Base-by-base conservation (phyloP, 2,797 vertebrate species). In the Rhinichthys osculus region DNA sequence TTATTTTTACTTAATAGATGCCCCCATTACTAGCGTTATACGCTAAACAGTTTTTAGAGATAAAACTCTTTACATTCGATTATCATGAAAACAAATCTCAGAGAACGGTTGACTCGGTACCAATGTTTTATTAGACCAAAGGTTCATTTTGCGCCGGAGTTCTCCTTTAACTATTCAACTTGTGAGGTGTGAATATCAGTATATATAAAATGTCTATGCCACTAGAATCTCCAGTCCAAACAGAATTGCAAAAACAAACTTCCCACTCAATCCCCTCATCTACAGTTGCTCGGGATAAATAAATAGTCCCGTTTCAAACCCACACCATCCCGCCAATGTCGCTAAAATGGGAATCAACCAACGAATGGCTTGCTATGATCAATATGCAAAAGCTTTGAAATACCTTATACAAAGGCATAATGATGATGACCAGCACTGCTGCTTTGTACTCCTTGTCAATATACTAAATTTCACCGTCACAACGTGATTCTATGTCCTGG, bases 351-450 rank as follows among this genome's bases (percentile, higher is more conserved):
- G 52, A 59, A 27, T n/a, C 76, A 78, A 17, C 23, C 35, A 35
- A 76, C 3, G 1, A 40, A 78, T 40, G 21, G 7, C 52, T 78
- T 40, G 21, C 21, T 14, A 78, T 77, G 33, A n/a, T 35, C 7
- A 16, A 54, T 71, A 59, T 42, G 35, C 16, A 42, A 82, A 71
- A 57, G 5, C 38, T 79, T 66, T 80, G 10, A 44, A 73, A 47
- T 35, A 64, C 40, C 23, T 44, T 73, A 33, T 35, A 64, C 19
- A 17, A 73, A 73, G 42, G 40, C 81, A 35, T 71, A 21, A 82
- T 82, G 69, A 14, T 21, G 9, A 11, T 33, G 4, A 57, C 27
- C 52, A 44, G 3, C 67, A 11, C 70, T 66, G 13, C 42, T 33
- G 40, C 72, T 38, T 83, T 66, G 7, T 38, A 27, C n/a, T 7